phyloP scores from a whole-genome alignment of 2,888 invertebrate genomes.

The Belgica antarctica region DNA sequence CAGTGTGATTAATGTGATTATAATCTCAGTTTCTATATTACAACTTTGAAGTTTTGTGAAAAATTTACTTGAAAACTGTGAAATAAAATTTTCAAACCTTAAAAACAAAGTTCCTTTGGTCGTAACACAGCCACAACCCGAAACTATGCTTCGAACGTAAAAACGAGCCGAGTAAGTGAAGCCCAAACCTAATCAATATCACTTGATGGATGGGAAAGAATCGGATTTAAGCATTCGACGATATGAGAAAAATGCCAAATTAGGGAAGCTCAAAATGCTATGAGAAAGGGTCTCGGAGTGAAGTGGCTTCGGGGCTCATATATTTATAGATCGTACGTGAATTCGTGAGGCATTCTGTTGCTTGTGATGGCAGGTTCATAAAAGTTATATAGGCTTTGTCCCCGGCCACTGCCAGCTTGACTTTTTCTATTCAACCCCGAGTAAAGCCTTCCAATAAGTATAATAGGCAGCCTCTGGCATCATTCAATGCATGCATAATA shows the following conservation, averaged over 20 bases:
- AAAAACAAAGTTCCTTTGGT: too few relatives aligned
- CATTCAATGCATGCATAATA: not conserved
- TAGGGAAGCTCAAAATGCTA: too few relatives aligned
- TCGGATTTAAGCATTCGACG: not conserved
- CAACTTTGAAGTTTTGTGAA: too few relatives aligned
- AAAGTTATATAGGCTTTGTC: not conserved
- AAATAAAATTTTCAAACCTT: too few relatives aligned
- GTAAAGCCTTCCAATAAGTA: conserved; percentile 2
- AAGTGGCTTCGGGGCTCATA: not conserved
- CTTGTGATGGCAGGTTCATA: not conserved
- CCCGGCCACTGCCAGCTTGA: too few relatives aligned
- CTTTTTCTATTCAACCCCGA: not conserved
- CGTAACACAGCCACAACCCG: not conserved
- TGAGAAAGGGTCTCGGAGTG: not conserved
- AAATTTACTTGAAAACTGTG: too few relatives aligned
- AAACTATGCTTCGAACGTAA: not conserved
- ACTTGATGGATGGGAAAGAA: conserved; percentile 17
- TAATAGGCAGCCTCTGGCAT: conserved; percentile 6
- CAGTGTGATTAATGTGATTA: too few relatives aligned
- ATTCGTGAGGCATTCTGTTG: conserved; percentile 20
- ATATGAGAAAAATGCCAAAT: not conserved
- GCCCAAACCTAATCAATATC: conserved; percentile 28
- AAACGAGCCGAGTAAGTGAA: not conserved
- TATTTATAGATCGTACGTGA: conserved; percentile 43
- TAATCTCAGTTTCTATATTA: too few relatives aligned